A percentile compares a stretch with the other conserved stretches of the same genome.
These are phyloP conservation scores for Catharus fuscescens DNA, from an alignment of 2,113 vertebrate genomes.

Conservation along the genomic window DNA sequence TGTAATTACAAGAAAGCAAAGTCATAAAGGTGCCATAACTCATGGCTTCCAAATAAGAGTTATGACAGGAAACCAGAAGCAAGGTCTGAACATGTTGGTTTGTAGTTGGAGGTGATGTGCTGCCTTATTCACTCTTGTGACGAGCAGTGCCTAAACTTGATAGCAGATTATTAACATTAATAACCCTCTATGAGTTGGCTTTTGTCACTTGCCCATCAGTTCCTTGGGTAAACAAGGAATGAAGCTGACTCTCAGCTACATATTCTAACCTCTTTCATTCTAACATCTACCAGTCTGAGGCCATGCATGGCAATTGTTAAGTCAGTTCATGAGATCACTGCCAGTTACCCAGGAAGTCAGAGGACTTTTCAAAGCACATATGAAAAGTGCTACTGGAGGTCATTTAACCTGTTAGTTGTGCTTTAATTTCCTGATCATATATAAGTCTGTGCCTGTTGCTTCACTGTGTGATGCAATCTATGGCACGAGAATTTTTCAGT, in stretches of 20 bases:
- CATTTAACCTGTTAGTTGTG: neutral
- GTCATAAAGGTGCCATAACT: neutral
- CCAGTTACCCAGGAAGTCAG: neutral
- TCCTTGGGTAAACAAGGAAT: neutral
- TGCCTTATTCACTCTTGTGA: neutral
- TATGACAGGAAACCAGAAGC: neutral
- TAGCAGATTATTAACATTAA: neutral
- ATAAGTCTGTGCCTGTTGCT: neutral
- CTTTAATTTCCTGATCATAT: neutral
- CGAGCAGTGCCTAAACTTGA: neutral
- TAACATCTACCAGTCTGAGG: neutral
- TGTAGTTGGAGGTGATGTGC: neutral
- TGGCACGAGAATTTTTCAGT: neutral
- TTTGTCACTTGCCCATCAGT: neutral
- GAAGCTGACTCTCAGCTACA: neutral
- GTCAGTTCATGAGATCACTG: neutral
- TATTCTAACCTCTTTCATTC: neutral
- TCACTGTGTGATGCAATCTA: neutral
- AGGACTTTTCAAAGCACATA: neutral
- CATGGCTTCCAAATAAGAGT: neutral
- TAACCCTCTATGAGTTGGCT: neutral
- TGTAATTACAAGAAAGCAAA: conserved; percentile 8
- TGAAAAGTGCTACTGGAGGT: neutral
- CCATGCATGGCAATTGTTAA: neutral
- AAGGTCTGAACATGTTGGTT: neutral